Conservation (phyloP, 1,140 invertebrate species). For the Onthophagus taurus region DNA sequence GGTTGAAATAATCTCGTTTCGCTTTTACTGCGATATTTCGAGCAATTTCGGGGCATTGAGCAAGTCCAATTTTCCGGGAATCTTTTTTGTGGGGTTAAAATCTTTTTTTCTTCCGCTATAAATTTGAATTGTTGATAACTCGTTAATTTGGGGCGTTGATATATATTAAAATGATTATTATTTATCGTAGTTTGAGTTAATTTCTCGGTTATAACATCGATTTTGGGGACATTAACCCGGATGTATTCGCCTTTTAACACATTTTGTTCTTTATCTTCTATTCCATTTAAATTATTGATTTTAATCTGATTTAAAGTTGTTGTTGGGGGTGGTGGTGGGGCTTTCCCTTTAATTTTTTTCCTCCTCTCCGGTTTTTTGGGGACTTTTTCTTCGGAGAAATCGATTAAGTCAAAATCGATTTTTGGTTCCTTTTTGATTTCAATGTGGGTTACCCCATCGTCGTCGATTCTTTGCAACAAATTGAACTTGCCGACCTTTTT, state of each 20-base stretch:
- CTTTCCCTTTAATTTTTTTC: background rate
- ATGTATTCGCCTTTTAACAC: conserved; percentile 33
- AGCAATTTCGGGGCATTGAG: conserved; percentile 29
- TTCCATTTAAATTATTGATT: conserved; percentile 32
- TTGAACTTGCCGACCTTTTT: conserved; percentile 31
- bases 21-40: conserved; percentile 27
- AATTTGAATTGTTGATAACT: conserved; percentile 14
- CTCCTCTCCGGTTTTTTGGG: conserved; percentile 12
- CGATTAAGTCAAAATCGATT: conserved; percentile 4
- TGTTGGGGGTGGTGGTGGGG: background rate
- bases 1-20: conserved; percentile 29
- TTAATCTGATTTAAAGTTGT: conserved; percentile 24
- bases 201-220: conserved; percentile 15
- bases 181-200: no score
- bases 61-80: conserved; percentile 26
- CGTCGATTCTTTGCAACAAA: conserved; percentile 35
- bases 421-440: conserved; percentile 31
- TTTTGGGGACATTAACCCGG: conserved; percentile 27
- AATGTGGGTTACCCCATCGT: conserved; percentile 38
- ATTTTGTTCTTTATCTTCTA: conserved; percentile 17
- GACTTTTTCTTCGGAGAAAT: conserved; percentile 20
- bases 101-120: conserved; percentile 8
- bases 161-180: no score
- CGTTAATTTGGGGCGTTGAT: conserved; percentile 13
- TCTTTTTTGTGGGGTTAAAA: background rate